These are phyloP conservation scores for Sebastiscus albofasciatus DNA, from an alignment of 2,797 vertebrate genomes.

Conservation along the genomic window DNA sequence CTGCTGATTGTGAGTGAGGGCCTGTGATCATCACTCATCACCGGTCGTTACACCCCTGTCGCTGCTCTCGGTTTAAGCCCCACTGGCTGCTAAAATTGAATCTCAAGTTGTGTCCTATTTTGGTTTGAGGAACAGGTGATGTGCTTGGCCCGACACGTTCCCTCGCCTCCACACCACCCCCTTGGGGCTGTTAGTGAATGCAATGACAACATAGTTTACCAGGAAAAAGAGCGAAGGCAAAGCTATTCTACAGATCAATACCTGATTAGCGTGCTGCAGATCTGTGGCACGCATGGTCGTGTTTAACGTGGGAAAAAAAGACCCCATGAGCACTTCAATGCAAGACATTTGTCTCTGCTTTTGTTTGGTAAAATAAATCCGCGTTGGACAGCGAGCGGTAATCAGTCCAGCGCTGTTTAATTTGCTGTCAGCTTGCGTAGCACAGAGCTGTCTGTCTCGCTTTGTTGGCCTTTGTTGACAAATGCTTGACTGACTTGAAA, in stretches of 20 bases:
- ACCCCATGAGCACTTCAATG: constrained; percentile 54
- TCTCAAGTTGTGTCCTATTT: constrained; percentile 84
- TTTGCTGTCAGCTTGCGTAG: constrained; percentile 66
- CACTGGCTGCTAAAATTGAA: constrained; percentile 81
- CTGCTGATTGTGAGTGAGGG: constrained; percentile 66
- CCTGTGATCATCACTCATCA: constrained; percentile 77
- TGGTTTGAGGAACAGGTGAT: constrained; percentile 82
- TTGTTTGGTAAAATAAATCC: constrained; percentile 75
- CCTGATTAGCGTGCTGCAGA: constrained; percentile 46
- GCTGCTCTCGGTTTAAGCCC: constrained; percentile 49
- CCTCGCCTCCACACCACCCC: constrained; percentile 61
- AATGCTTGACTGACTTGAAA: constrained; percentile 78
- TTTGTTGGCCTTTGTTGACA: constrained; percentile 80
- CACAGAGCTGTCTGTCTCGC: constrained; percentile 74
- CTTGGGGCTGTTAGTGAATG: constrained; percentile 71
- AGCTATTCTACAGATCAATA: constrained; percentile 44
- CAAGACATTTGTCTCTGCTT: constrained; percentile 68
- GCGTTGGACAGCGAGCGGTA: constrained; percentile 61
- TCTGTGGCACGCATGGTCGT: constrained; percentile 23
- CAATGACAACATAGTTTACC: constrained; percentile 72
- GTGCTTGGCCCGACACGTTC: constrained; percentile 61
- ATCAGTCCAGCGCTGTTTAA: constrained; percentile 75
- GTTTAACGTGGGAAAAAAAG: constrained; percentile 30
- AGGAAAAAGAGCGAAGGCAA: constrained; percentile 59
- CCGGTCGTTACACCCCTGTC: constrained; percentile 59